Conservation (phyloP, 2,888 invertebrate species). For the Rhamphomyia laevipes region DNA sequence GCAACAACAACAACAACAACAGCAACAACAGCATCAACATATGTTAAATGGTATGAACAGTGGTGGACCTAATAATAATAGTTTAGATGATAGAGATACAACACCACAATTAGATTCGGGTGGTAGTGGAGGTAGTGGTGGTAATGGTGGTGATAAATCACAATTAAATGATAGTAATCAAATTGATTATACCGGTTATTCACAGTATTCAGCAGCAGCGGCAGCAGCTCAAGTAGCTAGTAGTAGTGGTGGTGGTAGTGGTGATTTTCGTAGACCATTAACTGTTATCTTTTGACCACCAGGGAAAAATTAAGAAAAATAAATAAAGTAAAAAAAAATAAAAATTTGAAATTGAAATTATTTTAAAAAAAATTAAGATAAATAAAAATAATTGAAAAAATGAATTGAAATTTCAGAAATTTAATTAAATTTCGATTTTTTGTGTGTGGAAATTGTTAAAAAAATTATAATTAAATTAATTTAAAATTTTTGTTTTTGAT, state of each 20-base stretch:
- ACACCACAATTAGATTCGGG: slow-evolving; percentile 33
- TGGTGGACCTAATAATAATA: slow-evolving; percentile 16
- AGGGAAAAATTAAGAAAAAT: slow-evolving; percentile 8
- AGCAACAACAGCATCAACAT: slow-evolving; percentile 30
- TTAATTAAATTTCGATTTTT: no score
- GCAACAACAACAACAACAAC: slow-evolving; percentile 20
- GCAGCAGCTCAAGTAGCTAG: slow-evolving; percentile 8
- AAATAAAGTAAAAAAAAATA: not conserved
- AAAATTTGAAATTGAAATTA: slow-evolving; percentile 4
- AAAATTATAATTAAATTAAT: no score
- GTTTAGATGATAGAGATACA: slow-evolving; percentile 32
- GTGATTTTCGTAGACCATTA: slow-evolving; percentile 35
- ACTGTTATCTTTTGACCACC: slow-evolving; percentile 39
- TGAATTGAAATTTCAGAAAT: no score
- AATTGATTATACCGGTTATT: slow-evolving; percentile 32
- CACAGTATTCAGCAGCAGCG: slow-evolving; percentile 19
- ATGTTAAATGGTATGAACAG: slow-evolving; percentile 26
- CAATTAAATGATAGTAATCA: slow-evolving; percentile 31
- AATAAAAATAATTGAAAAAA: no score
- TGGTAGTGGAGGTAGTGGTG: slow-evolving; percentile 20
- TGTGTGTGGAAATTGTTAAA: no score
- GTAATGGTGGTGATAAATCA: slow-evolving; percentile 19
- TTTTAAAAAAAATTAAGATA: not conserved
- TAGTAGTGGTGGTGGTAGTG: slow-evolving; percentile 23
- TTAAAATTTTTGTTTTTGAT: no score